These are phyloP conservation scores for Notarius quadriscutis DNA, from an alignment of 2,113 vertebrate genomes.

Conservation along the genomic window DNA sequence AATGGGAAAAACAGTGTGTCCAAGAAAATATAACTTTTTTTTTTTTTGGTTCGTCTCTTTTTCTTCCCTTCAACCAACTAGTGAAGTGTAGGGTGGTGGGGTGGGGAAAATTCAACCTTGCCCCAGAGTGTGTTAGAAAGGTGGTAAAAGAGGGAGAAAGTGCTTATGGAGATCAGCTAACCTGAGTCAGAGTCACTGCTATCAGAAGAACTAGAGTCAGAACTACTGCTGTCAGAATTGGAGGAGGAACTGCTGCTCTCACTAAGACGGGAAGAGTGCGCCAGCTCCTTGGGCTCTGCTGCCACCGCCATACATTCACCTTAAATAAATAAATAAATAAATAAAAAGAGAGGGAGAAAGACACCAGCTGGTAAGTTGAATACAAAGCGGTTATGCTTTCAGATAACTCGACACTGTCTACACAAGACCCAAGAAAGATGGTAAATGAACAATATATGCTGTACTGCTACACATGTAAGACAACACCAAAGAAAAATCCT, in stretches of 20 bases:
- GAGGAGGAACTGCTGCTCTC: conserved; percentile 69
- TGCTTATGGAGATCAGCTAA: conserved; percentile 67
- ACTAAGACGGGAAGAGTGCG: conserved; percentile 66
- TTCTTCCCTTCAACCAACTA: background rate
- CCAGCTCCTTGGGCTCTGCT: conserved; percentile 18
- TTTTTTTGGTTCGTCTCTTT: conserved; percentile 10
- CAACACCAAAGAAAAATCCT: background rate
- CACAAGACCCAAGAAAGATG: background rate
- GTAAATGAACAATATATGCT: background rate
- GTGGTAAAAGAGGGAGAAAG: conserved; percentile 24
- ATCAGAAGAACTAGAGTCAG: conserved; percentile 74
- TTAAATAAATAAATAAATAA: conserved; percentile 48
- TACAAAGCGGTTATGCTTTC: background rate
- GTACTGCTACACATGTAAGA: background rate
- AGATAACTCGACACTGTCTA: background rate
- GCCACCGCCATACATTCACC: conserved; percentile 54
- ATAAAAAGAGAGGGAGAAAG: background rate
- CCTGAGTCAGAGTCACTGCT: conserved; percentile 85
- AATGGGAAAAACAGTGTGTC: conserved; percentile 20
- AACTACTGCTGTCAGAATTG: conserved; percentile 68
- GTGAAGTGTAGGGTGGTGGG: background rate
- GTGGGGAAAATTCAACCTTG: background rate
- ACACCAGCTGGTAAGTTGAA: background rate
- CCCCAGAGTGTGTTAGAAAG: conserved; percentile 24
- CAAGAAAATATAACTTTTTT: conserved; percentile 12